A percentile compares a stretch with the other conserved stretches of the same genome.
phyloP scores from a whole-genome alignment of 2,113 vertebrate species.

The Lepus timidus region DNA sequence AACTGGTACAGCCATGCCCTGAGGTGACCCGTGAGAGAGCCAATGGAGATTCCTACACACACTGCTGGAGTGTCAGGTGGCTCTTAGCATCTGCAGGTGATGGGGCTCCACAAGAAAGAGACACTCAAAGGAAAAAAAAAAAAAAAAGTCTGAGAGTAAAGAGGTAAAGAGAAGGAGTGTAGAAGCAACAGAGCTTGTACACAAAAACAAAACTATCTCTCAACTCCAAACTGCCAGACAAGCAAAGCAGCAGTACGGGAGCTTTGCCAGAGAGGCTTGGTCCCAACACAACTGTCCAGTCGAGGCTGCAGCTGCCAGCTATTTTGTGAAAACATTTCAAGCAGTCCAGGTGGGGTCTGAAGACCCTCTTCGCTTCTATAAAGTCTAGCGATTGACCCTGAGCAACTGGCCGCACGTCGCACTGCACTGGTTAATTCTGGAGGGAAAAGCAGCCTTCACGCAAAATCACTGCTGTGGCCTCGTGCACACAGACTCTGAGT shows the following conservation, averaged over 20 bases:
- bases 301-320: neutral
- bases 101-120: neutral
- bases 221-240: neutral
- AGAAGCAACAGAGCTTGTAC: neutral
- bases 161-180: neutral
- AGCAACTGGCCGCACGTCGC: neutral
- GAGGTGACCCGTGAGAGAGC: neutral
- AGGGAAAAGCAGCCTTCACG: neutral
- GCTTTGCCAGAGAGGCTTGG: neutral
- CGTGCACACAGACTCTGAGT: neutral
- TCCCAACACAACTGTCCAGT: neutral
- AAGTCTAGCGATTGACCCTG: neutral
- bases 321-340: neutral
- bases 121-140: neutral
- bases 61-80: neutral
- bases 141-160: neutral
- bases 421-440: neutral
- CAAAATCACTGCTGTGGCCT: neutral
- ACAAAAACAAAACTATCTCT: neutral
- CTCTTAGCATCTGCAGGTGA: neutral
- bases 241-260: neutral
- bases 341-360: neutral
- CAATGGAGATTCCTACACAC: neutral
- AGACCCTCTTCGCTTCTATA: neutral
- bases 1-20: neutral